Percentiles rank a stretch among this genome's conserved stretches.
These are phyloP conservation scores for Heptranchias perlo DNA, from an alignment of 2,113 vertebrate species.

Conservation along the genomic window DNA sequence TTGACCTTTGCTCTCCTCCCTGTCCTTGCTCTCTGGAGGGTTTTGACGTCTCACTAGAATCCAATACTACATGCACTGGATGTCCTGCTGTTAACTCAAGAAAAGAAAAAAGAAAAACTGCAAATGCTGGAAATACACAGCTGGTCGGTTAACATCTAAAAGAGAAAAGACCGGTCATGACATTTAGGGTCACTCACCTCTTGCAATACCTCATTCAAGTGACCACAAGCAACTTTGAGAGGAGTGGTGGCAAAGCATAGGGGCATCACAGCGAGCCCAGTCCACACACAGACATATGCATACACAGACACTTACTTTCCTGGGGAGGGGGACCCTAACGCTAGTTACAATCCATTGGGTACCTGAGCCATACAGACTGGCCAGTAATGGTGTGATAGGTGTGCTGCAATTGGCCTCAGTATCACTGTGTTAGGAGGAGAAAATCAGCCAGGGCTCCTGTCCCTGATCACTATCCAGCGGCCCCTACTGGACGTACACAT, in stretches of 20 bases:
- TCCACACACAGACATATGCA: not conserved
- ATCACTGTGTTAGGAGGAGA: not conserved
- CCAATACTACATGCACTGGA: not conserved
- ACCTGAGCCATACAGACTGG: not conserved
- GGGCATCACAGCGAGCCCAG: not conserved
- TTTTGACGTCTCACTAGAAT: not conserved
- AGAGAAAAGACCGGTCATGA: not conserved
- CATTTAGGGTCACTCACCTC: not conserved
- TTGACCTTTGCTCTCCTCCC: not conserved
- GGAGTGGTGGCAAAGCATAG: not conserved
- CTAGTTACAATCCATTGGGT: not conserved
- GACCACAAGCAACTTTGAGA: too few relatives aligned
- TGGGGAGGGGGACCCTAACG: not conserved
- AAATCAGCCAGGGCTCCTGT: not conserved
- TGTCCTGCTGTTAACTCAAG: not conserved
- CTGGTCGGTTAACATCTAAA: not conserved
- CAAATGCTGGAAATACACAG: not conserved
- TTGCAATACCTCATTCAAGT: not conserved
- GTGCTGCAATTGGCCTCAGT: not conserved
- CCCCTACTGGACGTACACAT: not conserved
- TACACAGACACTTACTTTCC: not conserved
- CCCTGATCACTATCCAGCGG: not conserved
- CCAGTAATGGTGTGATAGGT: not conserved
- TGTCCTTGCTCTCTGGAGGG: too few relatives aligned
- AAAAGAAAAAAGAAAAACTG: not conserved